Evolutionary conservation across 2,888 invertebrate species (phyloP), one percentile per base, ranked within the genome.

Genomic region (Notodonta ziczac): DNA sequence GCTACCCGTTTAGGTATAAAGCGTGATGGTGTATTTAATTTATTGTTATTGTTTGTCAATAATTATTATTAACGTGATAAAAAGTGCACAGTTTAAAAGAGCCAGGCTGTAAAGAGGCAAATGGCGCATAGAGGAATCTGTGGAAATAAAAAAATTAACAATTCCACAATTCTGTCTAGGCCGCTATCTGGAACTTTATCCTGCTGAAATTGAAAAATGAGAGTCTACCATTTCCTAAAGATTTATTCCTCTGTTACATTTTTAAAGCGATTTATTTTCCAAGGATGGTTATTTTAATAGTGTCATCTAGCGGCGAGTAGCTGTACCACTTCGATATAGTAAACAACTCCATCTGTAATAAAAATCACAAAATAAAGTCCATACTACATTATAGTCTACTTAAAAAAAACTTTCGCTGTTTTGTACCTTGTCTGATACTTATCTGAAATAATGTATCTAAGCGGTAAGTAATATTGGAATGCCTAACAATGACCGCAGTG

Each of bases 271-370:
- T 35, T 35, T 12, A 32, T 24, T 32, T 32, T 32, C 8, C 2
- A 13, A 52, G 32, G 2, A 14, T 39, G 39, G 4, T 35, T 5
- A 35, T 39, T 2, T 0, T 12, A 56, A 61, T 65, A 66, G 61
- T 75, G 83, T 73, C 86, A 84, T 84, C 86, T 86, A 77, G 75
- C 63, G 80, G 24, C 24, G 44, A 82, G 76, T 84, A 83, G 85
- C 67, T 12, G 52, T 60, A 81, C 57, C 51, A 51, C 9, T 51
- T 24, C 24, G 24, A 24, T 24, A 24, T 24, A 24, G 2, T 24
- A 2, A 24, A 24, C 24, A 24, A 24, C 24, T 24, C 24, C 24
- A 35, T 35, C 35, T 7, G 2, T 35, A 35, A 24, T 24, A 24
- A 7, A 35, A 35, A 35, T 35, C 5, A 6, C 35, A 35, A 35